These are phyloP conservation scores for Brienomyrus brachyistius DNA, from an alignment of 2,113 vertebrate species.

Conservation along the genomic window DNA sequence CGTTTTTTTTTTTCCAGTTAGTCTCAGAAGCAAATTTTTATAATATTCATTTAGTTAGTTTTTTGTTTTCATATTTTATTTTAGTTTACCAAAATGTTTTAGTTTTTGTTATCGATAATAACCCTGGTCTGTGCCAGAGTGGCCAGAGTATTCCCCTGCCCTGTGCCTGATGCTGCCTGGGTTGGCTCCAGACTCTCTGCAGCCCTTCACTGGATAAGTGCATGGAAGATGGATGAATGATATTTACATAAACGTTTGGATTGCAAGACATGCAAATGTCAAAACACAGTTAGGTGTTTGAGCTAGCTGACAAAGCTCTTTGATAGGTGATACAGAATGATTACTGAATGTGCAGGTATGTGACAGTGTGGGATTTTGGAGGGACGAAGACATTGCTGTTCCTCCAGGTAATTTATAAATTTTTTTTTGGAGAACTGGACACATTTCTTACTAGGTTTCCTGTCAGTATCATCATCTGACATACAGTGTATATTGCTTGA, in stretches of 20 bases:
- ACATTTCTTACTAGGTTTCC: neutral
- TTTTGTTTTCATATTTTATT: neutral
- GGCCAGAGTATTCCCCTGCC: neutral
- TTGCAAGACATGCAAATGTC: neutral
- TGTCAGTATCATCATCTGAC: neutral
- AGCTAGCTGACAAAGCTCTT: neutral
- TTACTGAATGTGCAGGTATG: neutral
- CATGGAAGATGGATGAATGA: neutral
- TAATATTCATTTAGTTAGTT: neutral
- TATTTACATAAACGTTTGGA: neutral
- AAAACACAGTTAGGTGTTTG: neutral
- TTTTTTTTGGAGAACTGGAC: neutral
- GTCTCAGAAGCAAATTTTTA: neutral
- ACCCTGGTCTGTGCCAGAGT: neutral
- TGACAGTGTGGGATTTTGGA: neutral
- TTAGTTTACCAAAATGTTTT: neutral
- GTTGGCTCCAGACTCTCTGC: neutral
- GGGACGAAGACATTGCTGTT: neutral
- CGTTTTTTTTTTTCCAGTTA: neutral
- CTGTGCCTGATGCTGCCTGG: neutral
- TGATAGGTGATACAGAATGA: neutral
- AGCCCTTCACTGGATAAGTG: neutral
- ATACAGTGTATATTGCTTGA: neutral
- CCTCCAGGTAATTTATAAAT: neutral
- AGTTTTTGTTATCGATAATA: neutral